Evolutionary conservation across 2,113 vertebrate species (phyloP), one percentile per base, ranked within the genome.

Genomic region (Urocynchramus pylzowi): DNA sequence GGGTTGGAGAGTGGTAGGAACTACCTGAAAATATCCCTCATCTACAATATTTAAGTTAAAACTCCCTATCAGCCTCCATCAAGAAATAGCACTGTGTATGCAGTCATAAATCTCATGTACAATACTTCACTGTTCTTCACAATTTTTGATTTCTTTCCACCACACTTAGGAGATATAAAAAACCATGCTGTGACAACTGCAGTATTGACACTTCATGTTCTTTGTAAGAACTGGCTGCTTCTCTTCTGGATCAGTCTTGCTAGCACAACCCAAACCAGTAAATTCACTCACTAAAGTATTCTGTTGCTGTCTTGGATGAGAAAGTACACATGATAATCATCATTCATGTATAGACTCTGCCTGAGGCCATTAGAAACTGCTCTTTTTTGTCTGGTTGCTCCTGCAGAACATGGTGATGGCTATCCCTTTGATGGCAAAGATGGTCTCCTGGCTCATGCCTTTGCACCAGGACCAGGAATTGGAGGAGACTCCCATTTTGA

Each of bases 351-450:
- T 0, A 57, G 54, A 27, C 11, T 37, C 23, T 80, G 50, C 31
- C 4, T 37, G 50, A 89, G 59, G 27, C 67, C 52, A 71, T 64
- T 64, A 49, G 28, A 53, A 94, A 89, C 8, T 35, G 37, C 53
- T 41, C 24, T 10, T 39, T 64, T 52, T 60, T 85, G 37, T 57
- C 23, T 84, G 64, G 37, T 93, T 49, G 24, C 83, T 93, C 97
- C 60, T 79, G 82, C 98, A 99, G 99, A 99, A 82, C 99, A 99
- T 3, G 99, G 99, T 17, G 99, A 99, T 54, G 99, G 99, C 39
- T 99, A 99, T 92, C 99, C 99, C 26, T 99, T 99, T 12, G 99
- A 99, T 83, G 99, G 99, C 63, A 99, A 99, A 87, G 99, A 99
- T 0, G 99, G 99, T 26, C 99, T 99, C 45, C 97, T 99, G 97